Evolutionary conservation across 2,888 invertebrate genomes (phyloP), one percentile per base, ranked within the genome.

Genomic region (Sesamia inferens): DNA sequence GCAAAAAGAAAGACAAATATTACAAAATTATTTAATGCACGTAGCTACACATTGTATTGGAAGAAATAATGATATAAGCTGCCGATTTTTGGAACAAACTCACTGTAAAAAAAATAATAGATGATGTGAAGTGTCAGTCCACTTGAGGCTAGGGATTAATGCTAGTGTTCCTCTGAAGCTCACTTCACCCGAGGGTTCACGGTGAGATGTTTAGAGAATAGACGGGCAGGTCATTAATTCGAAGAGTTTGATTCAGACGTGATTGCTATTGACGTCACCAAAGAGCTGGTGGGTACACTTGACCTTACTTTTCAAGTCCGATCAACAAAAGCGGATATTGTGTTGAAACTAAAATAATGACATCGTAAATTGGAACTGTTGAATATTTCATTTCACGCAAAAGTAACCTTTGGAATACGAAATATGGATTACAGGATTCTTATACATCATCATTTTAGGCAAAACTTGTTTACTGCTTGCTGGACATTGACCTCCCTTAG

Each of bases 1-100:
- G 76, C 2, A 62, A 76, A 68, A 68, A 65, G 19, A 61, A 65
- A 68, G 0, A 68, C 1, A 24, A 44, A 13, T 47, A 57, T 66
- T 54, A 54, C 54, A 54, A 54, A 11, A 11, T 0, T 54, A 54
- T 54, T 54, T n/a, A n/a, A 48, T 16, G 47, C 47, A 14, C 14
- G 47, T 16, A 48, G 44, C 44, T 13, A 44, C 5, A 44, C 13
- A 51, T 19, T 19, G n/a, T 54, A 5, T 7, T 64, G 8, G 8
- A 48, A 24, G 4, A 64, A 48, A 64, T 51, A 31, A 10, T n/a
- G 14, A n/a, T 10, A 3, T 31, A 48, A 64, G 5, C 31, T n/a
- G 54, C n/a, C 54, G 10, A n/a, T 51, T 44, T 19, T 8, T 51
- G 19, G 7, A 51, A 19, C 48, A 48, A 19, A 7, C 16, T 48